These are phyloP conservation scores for Gila orcuttii DNA, from an alignment of 2,113 vertebrate species.

Conservation along the genomic window DNA sequence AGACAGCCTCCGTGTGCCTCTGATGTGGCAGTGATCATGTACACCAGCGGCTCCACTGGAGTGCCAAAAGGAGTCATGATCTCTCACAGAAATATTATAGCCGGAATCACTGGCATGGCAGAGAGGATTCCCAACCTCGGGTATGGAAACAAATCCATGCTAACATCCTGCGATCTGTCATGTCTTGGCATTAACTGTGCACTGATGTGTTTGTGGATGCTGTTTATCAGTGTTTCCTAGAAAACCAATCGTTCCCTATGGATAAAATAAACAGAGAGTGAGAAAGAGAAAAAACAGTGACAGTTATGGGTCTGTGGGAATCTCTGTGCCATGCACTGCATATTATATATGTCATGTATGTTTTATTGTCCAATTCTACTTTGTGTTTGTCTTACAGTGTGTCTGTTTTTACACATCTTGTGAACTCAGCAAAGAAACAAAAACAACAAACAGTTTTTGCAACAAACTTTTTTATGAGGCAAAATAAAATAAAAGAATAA, in stretches of 20 bases:
- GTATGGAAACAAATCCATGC: conserved; percentile 66
- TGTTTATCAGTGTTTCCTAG: neutral
- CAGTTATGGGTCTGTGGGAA: neutral
- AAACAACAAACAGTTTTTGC: neutral
- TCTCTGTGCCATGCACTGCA: conserved; percentile 3
- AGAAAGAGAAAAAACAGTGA: neutral
- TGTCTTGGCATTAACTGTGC: neutral
- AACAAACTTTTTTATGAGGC: neutral
- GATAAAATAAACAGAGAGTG: neutral
- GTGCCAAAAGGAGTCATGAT: conserved; percentile 96
- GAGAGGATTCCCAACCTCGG: conserved; percentile 86
- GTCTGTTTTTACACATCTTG: neutral
- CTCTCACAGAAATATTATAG: conserved; percentile 91
- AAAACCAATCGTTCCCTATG: neutral
- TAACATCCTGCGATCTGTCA: neutral
- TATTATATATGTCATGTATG: neutral
- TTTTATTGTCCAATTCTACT: neutral
- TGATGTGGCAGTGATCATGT: conserved; percentile 95
- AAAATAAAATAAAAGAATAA: neutral
- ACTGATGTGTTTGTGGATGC: neutral
- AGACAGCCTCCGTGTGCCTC: conserved; percentile 74
- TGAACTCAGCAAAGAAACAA: neutral
- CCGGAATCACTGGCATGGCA: conserved; percentile 90
- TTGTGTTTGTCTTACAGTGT: neutral
- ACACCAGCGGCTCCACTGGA: conserved; percentile 95